These are phyloP conservation scores for Fragum fragum DNA, from an alignment of 2,888 invertebrate genomes.

Conservation along the genomic window DNA sequence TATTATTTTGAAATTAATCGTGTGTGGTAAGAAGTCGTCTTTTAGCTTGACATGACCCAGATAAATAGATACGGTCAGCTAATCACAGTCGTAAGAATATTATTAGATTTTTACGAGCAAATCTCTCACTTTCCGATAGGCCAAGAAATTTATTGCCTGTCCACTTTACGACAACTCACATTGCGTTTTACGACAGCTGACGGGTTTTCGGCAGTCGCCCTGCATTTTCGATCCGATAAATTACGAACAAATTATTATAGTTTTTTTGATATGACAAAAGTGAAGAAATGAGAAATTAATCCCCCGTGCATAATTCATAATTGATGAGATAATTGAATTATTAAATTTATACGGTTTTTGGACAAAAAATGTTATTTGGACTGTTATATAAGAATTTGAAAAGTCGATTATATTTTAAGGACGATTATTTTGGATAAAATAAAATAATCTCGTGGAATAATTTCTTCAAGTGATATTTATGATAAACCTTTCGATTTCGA, in stretches of 20 bases:
- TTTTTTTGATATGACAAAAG: background rate
- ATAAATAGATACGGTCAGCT: background rate
- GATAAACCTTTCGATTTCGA: too few relatives aligned
- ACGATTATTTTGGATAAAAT: too few relatives aligned
- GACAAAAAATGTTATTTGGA: too few relatives aligned
- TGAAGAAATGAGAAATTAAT: background rate
- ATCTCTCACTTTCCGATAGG: background rate
- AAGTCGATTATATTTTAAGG: too few relatives aligned
- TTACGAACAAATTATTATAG: slow-evolving; percentile 12
- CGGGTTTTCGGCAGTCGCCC: slow-evolving; percentile 6
- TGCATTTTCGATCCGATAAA: slow-evolving; percentile 20
- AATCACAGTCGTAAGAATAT: slow-evolving; percentile 1
- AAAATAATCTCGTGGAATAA: too few relatives aligned
- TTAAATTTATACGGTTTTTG: too few relatives aligned
- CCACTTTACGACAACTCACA: slow-evolving; percentile 15
- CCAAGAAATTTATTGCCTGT: slow-evolving; percentile 13
- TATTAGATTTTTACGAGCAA: slow-evolving; percentile 21
- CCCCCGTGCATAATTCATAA: background rate
- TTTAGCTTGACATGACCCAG: background rate
- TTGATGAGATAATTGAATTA: too few relatives aligned
- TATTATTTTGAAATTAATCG: too few relatives aligned
- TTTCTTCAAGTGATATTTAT: too few relatives aligned
- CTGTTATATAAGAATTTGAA: too few relatives aligned
- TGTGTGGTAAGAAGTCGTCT: too few relatives aligned
- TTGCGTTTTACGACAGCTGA: slow-evolving; percentile 8